These are phyloP conservation scores for Pissodes strobi DNA, from an alignment of 1,140 invertebrate species.

Conservation along the genomic window DNA sequence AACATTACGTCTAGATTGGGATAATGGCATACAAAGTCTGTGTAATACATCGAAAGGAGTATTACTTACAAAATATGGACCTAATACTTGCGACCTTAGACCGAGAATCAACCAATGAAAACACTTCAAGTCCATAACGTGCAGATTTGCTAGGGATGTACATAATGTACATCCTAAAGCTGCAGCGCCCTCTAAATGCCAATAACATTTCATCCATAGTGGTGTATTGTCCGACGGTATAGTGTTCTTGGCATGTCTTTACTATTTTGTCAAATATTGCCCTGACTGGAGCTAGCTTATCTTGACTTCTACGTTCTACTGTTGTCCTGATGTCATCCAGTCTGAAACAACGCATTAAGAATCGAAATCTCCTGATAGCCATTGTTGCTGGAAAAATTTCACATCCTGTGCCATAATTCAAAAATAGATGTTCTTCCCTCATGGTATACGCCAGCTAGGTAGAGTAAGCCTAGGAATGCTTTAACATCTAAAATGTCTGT, in stretches of 20 bases:
- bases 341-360: conserved; percentile 19
- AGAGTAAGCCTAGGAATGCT: background rate
- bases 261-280: conserved; percentile 14
- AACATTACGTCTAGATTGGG: background rate
- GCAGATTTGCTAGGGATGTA: conserved; percentile 54
- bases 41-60: no score
- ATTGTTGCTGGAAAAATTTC: conserved; percentile 22
- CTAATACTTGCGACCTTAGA: conserved; percentile 40
- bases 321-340: conserved; percentile 15
- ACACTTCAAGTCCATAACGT: background rate
- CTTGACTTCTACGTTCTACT: conserved; percentile 3
- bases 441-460: background rate
- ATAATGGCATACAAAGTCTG: no score
- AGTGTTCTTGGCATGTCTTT: conserved; percentile 18
- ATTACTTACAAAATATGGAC: background rate
- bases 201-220: conserved; percentile 50
- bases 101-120: conserved; percentile 37
- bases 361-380: conserved; percentile 19
- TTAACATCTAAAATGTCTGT: background rate
- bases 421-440: conserved; percentile 19
- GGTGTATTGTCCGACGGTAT: conserved; percentile 21
- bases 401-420: conserved; percentile 15
- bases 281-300: conserved; percentile 12
- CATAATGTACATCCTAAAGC: conserved; percentile 50
- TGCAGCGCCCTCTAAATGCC: conserved; percentile 45